A percentile compares a stretch with the other conserved stretches of the same genome.
Evolutionary conservation across 2,888 invertebrate genomes (phyloP).

Genomic region (Zelleria hepariella): DNA sequence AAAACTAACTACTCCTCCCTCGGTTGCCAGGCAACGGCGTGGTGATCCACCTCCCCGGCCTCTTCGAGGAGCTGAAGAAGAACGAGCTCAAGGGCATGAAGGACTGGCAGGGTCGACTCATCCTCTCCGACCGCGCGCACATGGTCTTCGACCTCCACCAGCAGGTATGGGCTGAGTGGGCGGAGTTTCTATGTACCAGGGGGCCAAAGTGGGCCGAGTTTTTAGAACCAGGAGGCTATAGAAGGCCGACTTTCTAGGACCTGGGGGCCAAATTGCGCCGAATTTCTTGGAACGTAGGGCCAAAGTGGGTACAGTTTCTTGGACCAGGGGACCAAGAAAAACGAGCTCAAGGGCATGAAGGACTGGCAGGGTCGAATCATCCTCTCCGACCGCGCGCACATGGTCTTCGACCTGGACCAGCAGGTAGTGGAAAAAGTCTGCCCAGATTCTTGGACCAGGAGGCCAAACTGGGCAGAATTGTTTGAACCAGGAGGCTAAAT

Average conservation of each 20-base stretch:
- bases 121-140: conserved; percentile 97
- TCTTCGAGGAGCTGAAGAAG: conserved; percentile 94
- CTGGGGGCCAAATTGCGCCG: too few species aligned
- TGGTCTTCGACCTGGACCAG: conserved; percentile 94
- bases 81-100: conserved; percentile 91
- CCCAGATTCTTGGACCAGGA: background rate
- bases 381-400: conserved; percentile 96
- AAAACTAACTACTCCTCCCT: background rate
- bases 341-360: conserved; percentile 89
- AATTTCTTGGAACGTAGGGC: too few species aligned
- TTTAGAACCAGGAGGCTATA: background rate
- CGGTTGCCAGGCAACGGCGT: conserved; percentile 92
- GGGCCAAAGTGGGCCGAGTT: background rate
- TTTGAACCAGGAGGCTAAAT: too few species aligned
- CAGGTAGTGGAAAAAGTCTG: conserved; percentile 48
- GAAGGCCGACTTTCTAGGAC: too few species aligned
- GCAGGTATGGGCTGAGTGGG: conserved; percentile 49
- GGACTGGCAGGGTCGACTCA: conserved; percentile 84
- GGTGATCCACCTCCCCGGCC: conserved; percentile 95
- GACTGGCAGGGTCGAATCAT: conserved; percentile 87
- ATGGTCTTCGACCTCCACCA: conserved; percentile 94
- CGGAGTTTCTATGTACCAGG: background rate
- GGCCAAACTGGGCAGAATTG: too few species aligned
- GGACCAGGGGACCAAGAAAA: conserved; percentile 93
- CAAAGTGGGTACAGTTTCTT: background rate